phyloP scores from a whole-genome alignment of 2,113 vertebrate genomes.

The Gymnobelideus leadbeateri region DNA sequence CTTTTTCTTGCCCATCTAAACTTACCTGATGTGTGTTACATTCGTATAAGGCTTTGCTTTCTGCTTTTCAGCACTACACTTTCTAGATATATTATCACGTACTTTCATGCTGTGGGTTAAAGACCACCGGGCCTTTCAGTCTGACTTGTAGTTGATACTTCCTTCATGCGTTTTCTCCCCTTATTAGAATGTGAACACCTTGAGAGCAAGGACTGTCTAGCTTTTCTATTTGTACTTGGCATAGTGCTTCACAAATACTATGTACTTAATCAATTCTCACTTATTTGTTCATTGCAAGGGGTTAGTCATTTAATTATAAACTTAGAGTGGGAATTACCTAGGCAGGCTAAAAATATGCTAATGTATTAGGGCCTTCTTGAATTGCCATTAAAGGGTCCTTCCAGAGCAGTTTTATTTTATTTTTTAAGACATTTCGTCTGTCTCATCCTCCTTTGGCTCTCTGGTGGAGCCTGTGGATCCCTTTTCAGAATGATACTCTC shows the following conservation, averaged over 20 bases:
- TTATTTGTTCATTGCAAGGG: background rate
- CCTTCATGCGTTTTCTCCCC: background rate
- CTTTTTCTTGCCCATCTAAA: background rate
- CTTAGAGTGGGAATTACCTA: background rate
- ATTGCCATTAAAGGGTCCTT: background rate
- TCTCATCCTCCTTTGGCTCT: background rate
- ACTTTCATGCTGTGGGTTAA: background rate
- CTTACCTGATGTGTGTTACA: background rate
- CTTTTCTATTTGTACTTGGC: background rate
- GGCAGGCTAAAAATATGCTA: background rate
- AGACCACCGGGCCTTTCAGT: background rate
- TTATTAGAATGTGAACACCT: background rate
- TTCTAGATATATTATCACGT: background rate
- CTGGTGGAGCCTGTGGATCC: background rate
- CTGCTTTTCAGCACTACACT: background rate
- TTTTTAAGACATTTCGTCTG: background rate
- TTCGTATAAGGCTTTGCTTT: background rate
- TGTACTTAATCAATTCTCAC: background rate
- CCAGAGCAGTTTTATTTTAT: background rate
- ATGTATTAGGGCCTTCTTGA: background rate
- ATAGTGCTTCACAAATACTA: background rate
- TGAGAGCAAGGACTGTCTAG: background rate
- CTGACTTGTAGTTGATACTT: background rate
- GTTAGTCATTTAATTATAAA: background rate
- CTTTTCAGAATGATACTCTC: background rate